Conservation (phyloP, 2,888 invertebrate genomes). For the Pandemis heparana region DNA sequence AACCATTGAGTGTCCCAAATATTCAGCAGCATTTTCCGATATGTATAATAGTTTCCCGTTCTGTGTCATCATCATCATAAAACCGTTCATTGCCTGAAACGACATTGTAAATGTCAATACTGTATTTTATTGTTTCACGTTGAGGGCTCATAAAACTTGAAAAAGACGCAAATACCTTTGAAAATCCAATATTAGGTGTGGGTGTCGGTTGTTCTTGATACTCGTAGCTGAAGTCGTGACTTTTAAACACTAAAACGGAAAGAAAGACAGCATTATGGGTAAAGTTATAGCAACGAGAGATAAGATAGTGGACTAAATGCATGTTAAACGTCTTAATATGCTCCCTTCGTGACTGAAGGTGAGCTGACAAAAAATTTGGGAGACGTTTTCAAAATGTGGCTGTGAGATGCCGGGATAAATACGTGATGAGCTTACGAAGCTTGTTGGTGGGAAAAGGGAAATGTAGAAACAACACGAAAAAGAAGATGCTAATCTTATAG, state of each 20-base stretch:
- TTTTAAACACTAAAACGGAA: slow-evolving; percentile 94
- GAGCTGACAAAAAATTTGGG: slow-evolving; percentile 79
- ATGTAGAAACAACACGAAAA: slow-evolving; percentile 56
- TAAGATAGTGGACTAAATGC: slow-evolving; percentile 84
- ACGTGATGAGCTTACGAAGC: slow-evolving; percentile 77
- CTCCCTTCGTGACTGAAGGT: slow-evolving; percentile 82
- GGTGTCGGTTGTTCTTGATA: slow-evolving; percentile 89
- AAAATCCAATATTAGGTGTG: slow-evolving; percentile 96
- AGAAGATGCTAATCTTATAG: slow-evolving; percentile 52
- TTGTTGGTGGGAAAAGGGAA: slow-evolving; percentile 73
- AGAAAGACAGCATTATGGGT: slow-evolving; percentile 83
- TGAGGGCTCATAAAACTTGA: slow-evolving; percentile 66
- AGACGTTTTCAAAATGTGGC: slow-evolving; percentile 69
- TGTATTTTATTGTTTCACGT: slow-evolving; percentile 59
- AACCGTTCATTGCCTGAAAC: slow-evolving; percentile 97
- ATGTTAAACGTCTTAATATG: slow-evolving; percentile 85
- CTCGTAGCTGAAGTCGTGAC: slow-evolving; percentile 89
- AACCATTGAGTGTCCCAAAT: slow-evolving; percentile 99
- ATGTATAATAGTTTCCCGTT: slow-evolving; percentile 99
- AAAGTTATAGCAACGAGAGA: slow-evolving; percentile 78
- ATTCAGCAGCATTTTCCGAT: slow-evolving; percentile 99
- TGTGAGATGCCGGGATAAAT: slow-evolving; percentile 71
- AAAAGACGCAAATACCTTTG: slow-evolving; percentile 88
- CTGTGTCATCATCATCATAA: slow-evolving; percentile 99
- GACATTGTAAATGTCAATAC: slow-evolving; percentile 63